A percentile compares a stretch with the other conserved stretches of the same genome.
These are phyloP conservation scores for Neomorphus geoffroyi DNA, from an alignment of 2,797 vertebrate species.

Conservation along the genomic window DNA sequence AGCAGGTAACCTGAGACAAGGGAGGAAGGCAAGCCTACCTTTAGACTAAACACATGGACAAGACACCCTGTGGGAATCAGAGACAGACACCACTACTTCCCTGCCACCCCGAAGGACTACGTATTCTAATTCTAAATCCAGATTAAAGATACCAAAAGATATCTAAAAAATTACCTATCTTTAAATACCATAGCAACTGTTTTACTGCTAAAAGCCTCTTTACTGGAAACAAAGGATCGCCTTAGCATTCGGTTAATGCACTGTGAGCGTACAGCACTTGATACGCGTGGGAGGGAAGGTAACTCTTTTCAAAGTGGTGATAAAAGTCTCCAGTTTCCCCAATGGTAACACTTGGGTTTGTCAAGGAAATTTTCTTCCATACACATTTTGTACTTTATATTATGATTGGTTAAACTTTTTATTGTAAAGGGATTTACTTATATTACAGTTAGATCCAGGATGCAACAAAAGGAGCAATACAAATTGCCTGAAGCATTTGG, in stretches of 20 bases:
- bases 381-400: not conserved
- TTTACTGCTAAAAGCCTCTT: not conserved
- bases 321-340: conserved; percentile 3
- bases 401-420: conserved; percentile 12
- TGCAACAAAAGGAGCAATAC: not conserved
- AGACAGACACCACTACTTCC: not conserved
- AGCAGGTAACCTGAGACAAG: not conserved
- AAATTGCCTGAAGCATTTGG: not conserved
- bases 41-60: not conserved
- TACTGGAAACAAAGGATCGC: not conserved
- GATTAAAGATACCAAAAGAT: not conserved
- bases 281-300: not conserved
- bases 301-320: not conserved
- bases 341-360: not conserved
- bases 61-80: not conserved
- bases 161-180: not conserved
- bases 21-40: not conserved
- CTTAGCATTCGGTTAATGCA: not conserved
- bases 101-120: rapidly evolving
- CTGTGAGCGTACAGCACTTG: not conserved
- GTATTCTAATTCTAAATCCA: not conserved
- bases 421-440: conserved; percentile 28
- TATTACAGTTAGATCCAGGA: not conserved
- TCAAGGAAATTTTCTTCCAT: conserved; percentile 8
- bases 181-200: not conserved